These are phyloP conservation scores for Heliconius sara DNA, from an alignment of 2,888 invertebrate genomes.

Conservation along the genomic window DNA sequence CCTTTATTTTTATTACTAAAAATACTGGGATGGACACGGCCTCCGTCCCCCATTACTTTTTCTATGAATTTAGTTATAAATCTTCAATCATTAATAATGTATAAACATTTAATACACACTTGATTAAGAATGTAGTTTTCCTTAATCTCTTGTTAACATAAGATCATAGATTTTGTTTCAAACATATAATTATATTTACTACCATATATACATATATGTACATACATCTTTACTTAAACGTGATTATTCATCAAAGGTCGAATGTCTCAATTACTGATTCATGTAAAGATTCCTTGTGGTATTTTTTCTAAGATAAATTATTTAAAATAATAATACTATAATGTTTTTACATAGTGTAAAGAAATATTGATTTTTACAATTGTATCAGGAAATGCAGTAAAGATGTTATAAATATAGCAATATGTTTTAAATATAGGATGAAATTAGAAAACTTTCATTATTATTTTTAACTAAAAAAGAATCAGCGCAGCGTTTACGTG, in stretches of 20 bases:
- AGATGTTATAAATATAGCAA: not conserved
- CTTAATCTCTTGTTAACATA: conserved; percentile 10
- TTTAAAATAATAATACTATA: not conserved
- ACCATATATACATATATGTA: not conserved
- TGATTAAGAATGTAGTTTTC: not conserved
- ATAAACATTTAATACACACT: no score
- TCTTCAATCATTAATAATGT: no score
- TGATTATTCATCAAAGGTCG: conserved; percentile 15
- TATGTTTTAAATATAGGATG: no score
- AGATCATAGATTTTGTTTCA: conserved; percentile 10
- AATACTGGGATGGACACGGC: not conserved
- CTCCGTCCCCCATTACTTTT: no score
- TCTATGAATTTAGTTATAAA: no score
- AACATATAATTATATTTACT: not conserved
- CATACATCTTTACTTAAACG: conserved; percentile 14
- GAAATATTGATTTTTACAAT: no score
- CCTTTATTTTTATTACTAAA: not conserved
- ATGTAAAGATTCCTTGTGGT: conserved; percentile 18
- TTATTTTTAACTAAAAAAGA: not conserved
- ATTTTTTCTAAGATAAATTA: not conserved
- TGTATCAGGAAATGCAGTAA: not conserved
- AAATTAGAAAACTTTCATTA: no score
- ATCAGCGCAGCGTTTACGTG: not conserved
- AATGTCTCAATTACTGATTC: conserved; percentile 21
- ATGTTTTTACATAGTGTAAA: not conserved